Evolutionary conservation across 2,888 invertebrate genomes (phyloP).

Genomic region (Petrophora chlorosata): DNA sequence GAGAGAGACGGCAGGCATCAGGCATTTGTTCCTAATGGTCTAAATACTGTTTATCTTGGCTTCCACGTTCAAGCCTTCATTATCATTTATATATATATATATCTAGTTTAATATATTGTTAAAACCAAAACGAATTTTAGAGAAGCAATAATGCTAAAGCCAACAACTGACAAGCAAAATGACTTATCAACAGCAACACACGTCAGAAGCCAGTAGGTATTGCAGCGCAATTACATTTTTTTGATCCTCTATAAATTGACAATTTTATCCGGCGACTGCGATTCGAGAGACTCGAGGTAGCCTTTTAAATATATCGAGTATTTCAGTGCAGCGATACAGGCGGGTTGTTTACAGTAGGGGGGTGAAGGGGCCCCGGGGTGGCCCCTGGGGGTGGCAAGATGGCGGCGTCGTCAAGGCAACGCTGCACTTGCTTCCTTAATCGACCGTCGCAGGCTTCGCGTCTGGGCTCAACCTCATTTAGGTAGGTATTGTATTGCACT

Average conservation of each 20-base stretch:
- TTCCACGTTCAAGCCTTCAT: too few relatives aligned
- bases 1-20: too few relatives aligned
- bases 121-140: not conserved
- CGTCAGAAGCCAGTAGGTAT: slow-evolving; percentile 42
- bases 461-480: slow-evolving; percentile 67
- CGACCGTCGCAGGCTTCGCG: slow-evolving; percentile 76
- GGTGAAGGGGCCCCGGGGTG: slow-evolving; percentile 48
- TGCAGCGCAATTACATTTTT: slow-evolving; percentile 51
- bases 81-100: too few relatives aligned
- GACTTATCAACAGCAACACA: slow-evolving; percentile 30
- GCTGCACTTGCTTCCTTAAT: slow-evolving; percentile 83
- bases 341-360: slow-evolving; percentile 78
- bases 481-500: slow-evolving; percentile 81
- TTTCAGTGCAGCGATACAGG: slow-evolving; percentile 82
- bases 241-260: slow-evolving; percentile 65
- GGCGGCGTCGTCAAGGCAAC: slow-evolving; percentile 81
- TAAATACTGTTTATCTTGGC: too few relatives aligned
- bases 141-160: too few relatives aligned
- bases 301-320: slow-evolving; percentile 81
- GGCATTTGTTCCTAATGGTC: too few relatives aligned
- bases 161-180: slow-evolving; percentile 10
- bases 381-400: slow-evolving; percentile 67
- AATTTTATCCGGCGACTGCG: slow-evolving; percentile 62
- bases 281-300: slow-evolving; percentile 59
- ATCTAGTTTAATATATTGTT: too few relatives aligned